Conservation (phyloP, 2,888 invertebrate species). For the Urechis unicinctus region DNA sequence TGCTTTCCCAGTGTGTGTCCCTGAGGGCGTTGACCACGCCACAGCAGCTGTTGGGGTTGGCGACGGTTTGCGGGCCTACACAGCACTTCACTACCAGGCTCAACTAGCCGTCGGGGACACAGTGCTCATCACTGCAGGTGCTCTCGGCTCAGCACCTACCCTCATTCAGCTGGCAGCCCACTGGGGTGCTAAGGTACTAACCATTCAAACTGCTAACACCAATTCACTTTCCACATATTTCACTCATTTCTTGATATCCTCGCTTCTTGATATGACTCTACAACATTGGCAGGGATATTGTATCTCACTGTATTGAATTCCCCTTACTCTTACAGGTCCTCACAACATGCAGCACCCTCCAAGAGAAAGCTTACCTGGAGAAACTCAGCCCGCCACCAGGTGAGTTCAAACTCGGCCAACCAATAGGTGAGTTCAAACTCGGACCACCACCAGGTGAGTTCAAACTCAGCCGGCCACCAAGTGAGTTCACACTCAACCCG, state of each 20-base stretch:
- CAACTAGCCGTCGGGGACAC: constrained; percentile 50
- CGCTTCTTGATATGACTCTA: too few species aligned
- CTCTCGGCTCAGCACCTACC: constrained; percentile 49
- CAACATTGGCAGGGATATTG: too few species aligned
- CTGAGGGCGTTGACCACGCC: constrained; percentile 46
- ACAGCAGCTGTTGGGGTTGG: constrained; percentile 52
- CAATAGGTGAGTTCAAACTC: too few species aligned
- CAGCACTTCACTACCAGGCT: constrained; percentile 52
- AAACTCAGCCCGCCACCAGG: constrained; percentile 3
- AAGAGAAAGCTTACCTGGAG: constrained; percentile 4
- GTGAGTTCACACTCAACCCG: too few species aligned
- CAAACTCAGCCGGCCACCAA: too few species aligned
- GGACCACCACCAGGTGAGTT: too few species aligned
- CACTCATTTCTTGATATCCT: too few species aligned
- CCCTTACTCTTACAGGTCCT: too few species aligned
- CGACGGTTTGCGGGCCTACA: constrained; percentile 52
- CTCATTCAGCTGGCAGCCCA: constrained; percentile 51
- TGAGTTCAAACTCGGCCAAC: too few species aligned
- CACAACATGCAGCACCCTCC: constrained; percentile 18
- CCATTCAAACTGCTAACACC: too few species aligned
- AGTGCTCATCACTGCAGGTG: constrained; percentile 52
- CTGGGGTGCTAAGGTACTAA: constrained; percentile 54
- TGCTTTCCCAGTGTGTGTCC: constrained; percentile 46
- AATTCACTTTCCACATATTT: too few species aligned
- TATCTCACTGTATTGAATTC: too few species aligned